Evolutionary conservation across 1,140 invertebrate genomes (phyloP), one percentile per base, ranked within the genome.

Genomic region (Drosophila murphyi): DNA sequence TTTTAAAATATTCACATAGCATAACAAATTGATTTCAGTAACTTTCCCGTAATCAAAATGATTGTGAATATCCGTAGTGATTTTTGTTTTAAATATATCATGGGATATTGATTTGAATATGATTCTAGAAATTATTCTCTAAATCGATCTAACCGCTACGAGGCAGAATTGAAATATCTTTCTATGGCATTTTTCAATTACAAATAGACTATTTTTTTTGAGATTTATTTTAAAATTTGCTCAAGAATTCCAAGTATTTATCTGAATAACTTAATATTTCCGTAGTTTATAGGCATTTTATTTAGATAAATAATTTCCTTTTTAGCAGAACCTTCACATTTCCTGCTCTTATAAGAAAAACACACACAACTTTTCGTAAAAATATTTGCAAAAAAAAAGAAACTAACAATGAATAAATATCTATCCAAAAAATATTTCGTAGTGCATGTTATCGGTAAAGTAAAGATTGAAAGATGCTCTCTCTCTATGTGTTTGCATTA

Each of bases 401-500:
- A 50, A 62, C 8, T 29, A 31, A 67, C 8, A 37, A 20, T 45
- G 31, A 45, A 47, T 34, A 47, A 45, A 62, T 54, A 55, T 54
- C 65, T 69, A 73, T 60, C 70, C 32, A 67, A 67, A 31, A 20
- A 51, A 57, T 72, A 72, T 57, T 51, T 77, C 28, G 57, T 70
- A 74, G 57, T 70, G 65, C 57, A 74, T 70, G 72, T 74, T 51
- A 70, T 48, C 43, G 50, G 54, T 64, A 64, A 70, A 45, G 28
- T 52, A 43, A 37, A 68, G 54, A 59, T 54, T 50, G 64, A 70
- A 69, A 47, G 39, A 82, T 68, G 64, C 60, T 78, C 78, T 65
- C 50, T 88, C 76, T 82, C 64, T 85, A 79, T 88, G 88, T 83
- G 82, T 88, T 88, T 82, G 43, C 56, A 62, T 62, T 56, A 73